Percentiles rank a stretch among this genome's conserved stretches.
These are phyloP conservation scores for Lophochroa leadbeateri DNA, from an alignment of 2,113 vertebrate species.

Conservation along the genomic window DNA sequence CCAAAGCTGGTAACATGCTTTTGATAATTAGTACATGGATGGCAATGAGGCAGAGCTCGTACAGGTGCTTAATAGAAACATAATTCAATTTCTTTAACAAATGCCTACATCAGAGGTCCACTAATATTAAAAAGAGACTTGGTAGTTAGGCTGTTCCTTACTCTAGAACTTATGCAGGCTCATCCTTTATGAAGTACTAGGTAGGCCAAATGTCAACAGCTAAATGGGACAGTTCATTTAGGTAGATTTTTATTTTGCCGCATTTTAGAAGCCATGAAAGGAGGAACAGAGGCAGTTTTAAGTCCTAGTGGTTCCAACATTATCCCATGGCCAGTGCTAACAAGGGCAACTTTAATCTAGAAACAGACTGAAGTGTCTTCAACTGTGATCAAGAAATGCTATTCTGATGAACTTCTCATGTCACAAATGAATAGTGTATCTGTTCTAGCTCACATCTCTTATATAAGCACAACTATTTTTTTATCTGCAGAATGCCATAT, in stretches of 20 bases:
- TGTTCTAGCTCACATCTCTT: background rate
- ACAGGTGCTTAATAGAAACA: background rate
- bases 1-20: background rate
- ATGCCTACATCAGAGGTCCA: background rate
- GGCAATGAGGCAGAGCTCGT: background rate
- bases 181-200: background rate
- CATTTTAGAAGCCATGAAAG: background rate
- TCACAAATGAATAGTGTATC: background rate
- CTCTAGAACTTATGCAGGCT: background rate
- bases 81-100: background rate
- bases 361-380: background rate
- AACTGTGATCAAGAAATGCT: background rate
- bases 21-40: background rate
- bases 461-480: background rate
- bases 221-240: background rate
- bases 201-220: background rate
- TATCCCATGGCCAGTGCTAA: background rate
- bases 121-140: background rate
- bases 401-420: background rate
- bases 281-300: background rate
- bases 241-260: background rate
- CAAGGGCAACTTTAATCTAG: background rate
- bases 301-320: background rate
- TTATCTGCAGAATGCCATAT: background rate
- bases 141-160: background rate